Percentiles rank a stretch among this genome's conserved stretches.
phyloP scores from a whole-genome alignment of 2,797 vertebrate genomes.

The Leuciscus waleckii region DNA sequence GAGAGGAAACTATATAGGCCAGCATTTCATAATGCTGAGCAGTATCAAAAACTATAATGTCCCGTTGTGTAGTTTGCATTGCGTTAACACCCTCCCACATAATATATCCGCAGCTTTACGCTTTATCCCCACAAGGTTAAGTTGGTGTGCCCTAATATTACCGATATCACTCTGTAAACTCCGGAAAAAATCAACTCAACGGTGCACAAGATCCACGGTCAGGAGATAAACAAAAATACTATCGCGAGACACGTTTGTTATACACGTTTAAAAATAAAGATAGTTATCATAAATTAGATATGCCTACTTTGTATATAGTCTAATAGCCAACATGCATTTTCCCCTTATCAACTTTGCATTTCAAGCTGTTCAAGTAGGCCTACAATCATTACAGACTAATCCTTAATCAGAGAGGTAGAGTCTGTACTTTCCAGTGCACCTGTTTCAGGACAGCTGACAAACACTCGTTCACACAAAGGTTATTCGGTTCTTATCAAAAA shows the following conservation, averaged over 20 bases:
- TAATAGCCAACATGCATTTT: background rate
- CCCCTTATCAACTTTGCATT: background rate
- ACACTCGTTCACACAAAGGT: background rate
- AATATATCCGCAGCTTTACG: slow-evolving; percentile 58
- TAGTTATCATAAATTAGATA: background rate
- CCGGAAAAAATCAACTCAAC: background rate
- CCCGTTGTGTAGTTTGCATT: slow-evolving; percentile 47
- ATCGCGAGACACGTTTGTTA: background rate
- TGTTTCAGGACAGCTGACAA: slow-evolving; percentile 4
- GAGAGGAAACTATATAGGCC: slow-evolving; percentile 59
- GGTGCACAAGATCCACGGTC: background rate
- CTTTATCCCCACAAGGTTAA: slow-evolving; percentile 64
- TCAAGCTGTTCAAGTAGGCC: background rate
- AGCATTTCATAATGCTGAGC: slow-evolving; percentile 56
- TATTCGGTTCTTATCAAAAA: background rate
- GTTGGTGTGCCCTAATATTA: slow-evolving; percentile 40
- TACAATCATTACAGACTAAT: slow-evolving; percentile 10
- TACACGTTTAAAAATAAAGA: background rate
- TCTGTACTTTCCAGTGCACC: slow-evolving; percentile 9
- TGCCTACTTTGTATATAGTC: background rate
- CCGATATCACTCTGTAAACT: background rate
- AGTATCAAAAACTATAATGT: slow-evolving; percentile 44
- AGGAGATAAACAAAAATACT: background rate
- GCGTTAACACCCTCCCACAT: slow-evolving; percentile 59
- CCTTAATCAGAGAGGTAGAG: slow-evolving; percentile 15